A percentile compares a stretch with the other conserved stretches of the same genome.
These are phyloP conservation scores for Dicaeum eximium DNA, from an alignment of 2,113 vertebrate species.

Conservation along the genomic window DNA sequence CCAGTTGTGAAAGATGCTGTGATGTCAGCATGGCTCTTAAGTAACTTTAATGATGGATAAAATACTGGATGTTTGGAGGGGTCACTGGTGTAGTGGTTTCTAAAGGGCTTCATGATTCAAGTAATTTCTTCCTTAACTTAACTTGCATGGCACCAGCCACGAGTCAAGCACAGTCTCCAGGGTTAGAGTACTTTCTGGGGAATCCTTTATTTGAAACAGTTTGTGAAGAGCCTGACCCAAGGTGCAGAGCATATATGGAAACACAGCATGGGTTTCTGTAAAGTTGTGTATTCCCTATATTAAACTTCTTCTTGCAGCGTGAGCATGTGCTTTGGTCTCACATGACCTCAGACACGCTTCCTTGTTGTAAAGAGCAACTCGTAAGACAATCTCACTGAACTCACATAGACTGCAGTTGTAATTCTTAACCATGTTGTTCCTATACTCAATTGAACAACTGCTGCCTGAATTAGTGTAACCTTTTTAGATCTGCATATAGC, in stretches of 20 bases:
- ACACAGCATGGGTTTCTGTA: not conserved
- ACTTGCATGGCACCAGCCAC: rapidly evolving
- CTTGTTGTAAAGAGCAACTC: not conserved
- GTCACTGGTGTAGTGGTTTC: not conserved
- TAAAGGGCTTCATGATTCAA: not conserved
- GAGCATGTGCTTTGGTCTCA: conserved; percentile 37
- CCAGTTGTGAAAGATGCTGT: not conserved
- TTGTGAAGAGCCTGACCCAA: not conserved
- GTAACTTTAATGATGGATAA: not conserved
- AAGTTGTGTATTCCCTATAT: not conserved
- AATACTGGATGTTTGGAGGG: not conserved
- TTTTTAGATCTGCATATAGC: not conserved
- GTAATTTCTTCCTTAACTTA: not conserved
- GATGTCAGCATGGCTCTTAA: not conserved
- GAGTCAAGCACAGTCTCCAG: rapidly evolving
- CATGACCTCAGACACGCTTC: conserved; percentile 34
- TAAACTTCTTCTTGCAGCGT: not conserved
- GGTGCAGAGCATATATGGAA: not conserved
- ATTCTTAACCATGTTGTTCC: not conserved
- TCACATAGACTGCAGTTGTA: rapidly evolving
- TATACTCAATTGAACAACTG: not conserved
- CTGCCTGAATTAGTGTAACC: not conserved
- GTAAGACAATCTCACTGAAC: not conserved
- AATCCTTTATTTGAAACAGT: not conserved
- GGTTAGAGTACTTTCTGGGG: not conserved